Conservation (phyloP, 2,888 invertebrate species). For the Ennomos quercinarius region DNA sequence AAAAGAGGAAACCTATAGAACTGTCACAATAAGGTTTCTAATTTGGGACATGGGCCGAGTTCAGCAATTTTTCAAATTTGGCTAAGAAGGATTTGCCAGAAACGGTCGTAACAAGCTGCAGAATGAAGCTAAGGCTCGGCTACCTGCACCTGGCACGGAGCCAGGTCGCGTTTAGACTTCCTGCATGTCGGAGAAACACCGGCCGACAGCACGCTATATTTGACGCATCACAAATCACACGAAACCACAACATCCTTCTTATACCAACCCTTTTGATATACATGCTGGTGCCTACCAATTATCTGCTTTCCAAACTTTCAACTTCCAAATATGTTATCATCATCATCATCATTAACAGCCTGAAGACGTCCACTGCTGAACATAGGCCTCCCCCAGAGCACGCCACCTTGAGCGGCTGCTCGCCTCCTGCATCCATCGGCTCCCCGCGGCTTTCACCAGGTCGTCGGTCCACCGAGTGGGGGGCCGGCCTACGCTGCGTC, state of each 20-base stretch:
- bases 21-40: neutral
- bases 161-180: conserved; percentile 39
- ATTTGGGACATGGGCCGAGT: conserved; percentile 2
- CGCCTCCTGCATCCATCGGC: too few species aligned
- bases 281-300: conserved; percentile 46
- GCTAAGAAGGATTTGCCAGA: conserved; percentile 12
- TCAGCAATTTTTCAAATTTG: conserved; percentile 4
- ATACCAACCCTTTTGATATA: conserved; percentile 22
- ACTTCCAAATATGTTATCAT: conserved; percentile 35
- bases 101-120: conserved; percentile 12
- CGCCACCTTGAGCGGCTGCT: too few species aligned
- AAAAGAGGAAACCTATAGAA: too few species aligned
- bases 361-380: too few species aligned
- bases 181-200: conserved; percentile 27
- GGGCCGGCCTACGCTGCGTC: too few species aligned
- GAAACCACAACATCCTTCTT: conserved; percentile 22
- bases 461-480: too few species aligned
- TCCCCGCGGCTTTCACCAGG: too few species aligned
- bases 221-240: conserved; percentile 9
- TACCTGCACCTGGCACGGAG: conserved; percentile 36
- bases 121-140: conserved; percentile 24
- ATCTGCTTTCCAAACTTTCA: conserved; percentile 46
- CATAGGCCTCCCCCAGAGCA: too few species aligned
- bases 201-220: conserved; percentile 23
- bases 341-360: too few species aligned